Conservation (phyloP, 2,113 vertebrate species). For the Scophthalmus maximus region DNA sequence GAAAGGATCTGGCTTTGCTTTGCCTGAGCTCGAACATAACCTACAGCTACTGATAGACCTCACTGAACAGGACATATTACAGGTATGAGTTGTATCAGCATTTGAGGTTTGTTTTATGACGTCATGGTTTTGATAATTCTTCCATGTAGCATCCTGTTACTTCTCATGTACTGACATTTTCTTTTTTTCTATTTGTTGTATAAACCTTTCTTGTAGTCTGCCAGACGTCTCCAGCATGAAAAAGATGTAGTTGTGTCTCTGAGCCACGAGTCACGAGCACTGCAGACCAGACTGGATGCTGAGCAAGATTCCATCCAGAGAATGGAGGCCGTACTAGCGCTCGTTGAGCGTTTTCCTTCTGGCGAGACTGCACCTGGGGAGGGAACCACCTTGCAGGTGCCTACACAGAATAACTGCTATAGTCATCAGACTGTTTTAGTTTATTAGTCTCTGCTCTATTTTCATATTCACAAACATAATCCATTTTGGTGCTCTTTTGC, state of each 20-base stretch:
- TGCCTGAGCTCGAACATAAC: slow-evolving; percentile 98
- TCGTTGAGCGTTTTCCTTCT: slow-evolving; percentile 92
- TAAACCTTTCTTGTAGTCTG: slow-evolving; percentile 78
- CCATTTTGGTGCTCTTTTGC: background rate
- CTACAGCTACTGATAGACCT: slow-evolving; percentile 96
- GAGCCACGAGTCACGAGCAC: slow-evolving; percentile 89
- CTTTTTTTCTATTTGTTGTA: background rate
- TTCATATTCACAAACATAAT: background rate
- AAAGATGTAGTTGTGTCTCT: slow-evolving; percentile 93
- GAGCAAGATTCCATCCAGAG: slow-evolving; percentile 87
- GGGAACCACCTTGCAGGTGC: slow-evolving; percentile 73
- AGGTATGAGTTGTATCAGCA: slow-evolving; percentile 65
- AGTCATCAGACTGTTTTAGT: background rate
- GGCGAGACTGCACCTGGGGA: slow-evolving; percentile 75
- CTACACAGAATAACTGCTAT: background rate
- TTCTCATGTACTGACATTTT: background rate
- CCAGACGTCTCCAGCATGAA: slow-evolving; percentile 95
- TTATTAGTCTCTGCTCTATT: background rate
- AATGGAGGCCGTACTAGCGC: slow-evolving; percentile 90
- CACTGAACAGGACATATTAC: slow-evolving; percentile 98
- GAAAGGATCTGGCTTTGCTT: slow-evolving; percentile 87
- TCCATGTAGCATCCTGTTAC: background rate
- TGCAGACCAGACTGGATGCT: slow-evolving; percentile 83
- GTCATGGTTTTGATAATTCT: background rate
- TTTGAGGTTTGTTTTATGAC: background rate